phyloP scores from a whole-genome alignment of 1,140 invertebrate species.

The Lordiphosa collinella region DNA sequence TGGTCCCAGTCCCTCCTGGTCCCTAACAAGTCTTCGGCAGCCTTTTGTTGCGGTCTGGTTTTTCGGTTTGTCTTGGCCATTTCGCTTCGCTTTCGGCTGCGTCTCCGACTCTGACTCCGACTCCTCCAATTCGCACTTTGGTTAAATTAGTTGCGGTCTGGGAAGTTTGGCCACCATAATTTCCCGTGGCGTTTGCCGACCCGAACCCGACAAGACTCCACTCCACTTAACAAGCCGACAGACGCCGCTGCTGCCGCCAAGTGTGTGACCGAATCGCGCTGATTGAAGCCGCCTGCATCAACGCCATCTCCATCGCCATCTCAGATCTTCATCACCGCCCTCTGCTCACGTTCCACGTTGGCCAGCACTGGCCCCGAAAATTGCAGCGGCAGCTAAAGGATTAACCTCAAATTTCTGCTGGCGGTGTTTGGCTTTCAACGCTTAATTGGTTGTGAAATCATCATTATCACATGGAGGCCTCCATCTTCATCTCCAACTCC shows the following conservation, averaged over 20 bases:
- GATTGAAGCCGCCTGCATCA: conserved; percentile 75
- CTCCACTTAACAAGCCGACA: conserved; percentile 52
- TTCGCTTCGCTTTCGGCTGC: conserved; percentile 66
- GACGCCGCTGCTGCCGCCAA: conserved; percentile 46
- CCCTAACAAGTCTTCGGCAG: conserved; percentile 37
- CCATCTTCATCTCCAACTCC: conserved; percentile 37
- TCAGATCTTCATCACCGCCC: conserved; percentile 50
- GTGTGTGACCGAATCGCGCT: conserved; percentile 63
- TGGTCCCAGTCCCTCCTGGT: neutral
- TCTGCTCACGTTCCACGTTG: conserved; percentile 54
- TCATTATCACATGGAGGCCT: conserved; percentile 72
- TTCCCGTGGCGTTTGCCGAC: conserved; percentile 76
- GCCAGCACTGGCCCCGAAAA: conserved; percentile 51
- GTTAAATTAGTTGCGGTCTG: conserved; percentile 78
- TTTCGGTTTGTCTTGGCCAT: conserved; percentile 57
- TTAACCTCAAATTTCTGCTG: conserved; percentile 76
- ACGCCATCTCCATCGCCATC: conserved; percentile 64
- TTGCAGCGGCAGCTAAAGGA: conserved; percentile 70
- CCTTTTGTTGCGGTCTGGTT: conserved; percentile 73
- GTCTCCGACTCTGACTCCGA: conserved; percentile 70
- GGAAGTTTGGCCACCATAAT: conserved; percentile 77
- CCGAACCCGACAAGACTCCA: conserved; percentile 48
- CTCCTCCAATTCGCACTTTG: conserved; percentile 77
- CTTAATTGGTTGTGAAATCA: conserved; percentile 78
- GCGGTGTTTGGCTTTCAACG: conserved; percentile 77